Evolutionary conservation across 1,140 invertebrate genomes (phyloP).

Genomic region (Euglossa dilemma): DNA sequence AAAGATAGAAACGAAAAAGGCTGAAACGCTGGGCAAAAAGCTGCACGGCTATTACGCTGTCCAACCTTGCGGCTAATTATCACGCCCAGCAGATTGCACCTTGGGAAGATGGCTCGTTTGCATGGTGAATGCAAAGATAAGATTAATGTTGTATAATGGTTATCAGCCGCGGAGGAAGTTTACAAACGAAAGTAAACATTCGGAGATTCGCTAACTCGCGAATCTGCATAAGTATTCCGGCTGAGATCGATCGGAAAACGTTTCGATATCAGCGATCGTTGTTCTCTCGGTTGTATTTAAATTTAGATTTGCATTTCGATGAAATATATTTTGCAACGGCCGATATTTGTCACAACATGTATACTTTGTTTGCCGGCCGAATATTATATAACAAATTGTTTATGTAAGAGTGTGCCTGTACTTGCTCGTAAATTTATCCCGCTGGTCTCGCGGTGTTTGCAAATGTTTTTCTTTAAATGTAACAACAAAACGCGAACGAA

Average conservation of each 20-base stretch:
- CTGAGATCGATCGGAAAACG: no score
- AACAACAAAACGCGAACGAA: background rate
- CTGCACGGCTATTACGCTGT: background rate
- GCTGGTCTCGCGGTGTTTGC: background rate
- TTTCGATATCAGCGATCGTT: background rate
- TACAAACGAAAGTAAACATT: slow-evolving; percentile 59
- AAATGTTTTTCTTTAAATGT: background rate
- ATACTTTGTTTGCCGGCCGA: background rate
- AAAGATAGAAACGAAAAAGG: background rate
- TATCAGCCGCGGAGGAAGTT: slow-evolving; percentile 61
- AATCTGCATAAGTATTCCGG: background rate
- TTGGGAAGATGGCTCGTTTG: slow-evolving; percentile 46
- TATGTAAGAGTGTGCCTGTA: background rate
- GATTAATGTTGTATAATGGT: slow-evolving; percentile 60
- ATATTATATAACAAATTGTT: slow-evolving; percentile 18
- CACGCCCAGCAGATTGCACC: slow-evolving; percentile 32
- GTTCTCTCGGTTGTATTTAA: background rate
- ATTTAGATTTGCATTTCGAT: background rate
- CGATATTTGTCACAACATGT: background rate
- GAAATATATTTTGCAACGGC: background rate
- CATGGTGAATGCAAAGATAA: slow-evolving; percentile 59
- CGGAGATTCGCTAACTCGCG: slow-evolving; percentile 8
- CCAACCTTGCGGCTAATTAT: slow-evolving; percentile 45
- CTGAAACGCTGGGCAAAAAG: background rate
- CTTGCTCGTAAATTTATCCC: background rate